Percentiles rank a stretch among this genome's conserved stretches.
These are phyloP conservation scores for Podiceps cristatus DNA, from an alignment of 2,113 vertebrate species.

Conservation along the genomic window DNA sequence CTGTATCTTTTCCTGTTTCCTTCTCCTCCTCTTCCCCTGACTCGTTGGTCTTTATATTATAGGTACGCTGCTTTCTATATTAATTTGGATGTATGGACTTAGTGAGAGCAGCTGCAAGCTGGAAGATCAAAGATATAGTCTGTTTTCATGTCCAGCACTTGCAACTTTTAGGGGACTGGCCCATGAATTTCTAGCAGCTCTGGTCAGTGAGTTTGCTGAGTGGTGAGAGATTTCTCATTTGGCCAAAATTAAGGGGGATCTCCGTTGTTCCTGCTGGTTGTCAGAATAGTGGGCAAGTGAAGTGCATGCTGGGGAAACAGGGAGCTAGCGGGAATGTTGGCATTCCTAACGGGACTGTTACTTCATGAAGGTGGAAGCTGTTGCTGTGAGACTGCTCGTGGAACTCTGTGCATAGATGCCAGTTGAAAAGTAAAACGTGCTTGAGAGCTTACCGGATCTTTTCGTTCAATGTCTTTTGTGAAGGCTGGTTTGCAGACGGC, in stretches of 20 bases:
- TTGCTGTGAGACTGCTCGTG: neutral
- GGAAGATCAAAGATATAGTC: neutral
- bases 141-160: neutral
- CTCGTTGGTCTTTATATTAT: neutral
- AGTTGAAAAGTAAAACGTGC: neutral
- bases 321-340: neutral
- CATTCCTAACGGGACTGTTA: neutral
- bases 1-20: neutral
- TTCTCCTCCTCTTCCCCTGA: neutral
- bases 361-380: neutral
- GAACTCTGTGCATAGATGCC: neutral
- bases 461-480: neutral
- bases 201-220: neutral
- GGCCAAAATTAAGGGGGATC: neutral
- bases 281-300: neutral
- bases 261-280: neutral
- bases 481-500: neutral
- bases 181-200: neutral
- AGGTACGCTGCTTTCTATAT: accelerated
- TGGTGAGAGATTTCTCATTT: neutral
- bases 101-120: neutral
- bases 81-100: neutral
- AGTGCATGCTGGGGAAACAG: neutral
- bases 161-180: neutral
- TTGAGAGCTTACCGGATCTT: neutral